Conservation (phyloP, 2,888 invertebrate genomes). For the Reticulitermes lucifugus region DNA sequence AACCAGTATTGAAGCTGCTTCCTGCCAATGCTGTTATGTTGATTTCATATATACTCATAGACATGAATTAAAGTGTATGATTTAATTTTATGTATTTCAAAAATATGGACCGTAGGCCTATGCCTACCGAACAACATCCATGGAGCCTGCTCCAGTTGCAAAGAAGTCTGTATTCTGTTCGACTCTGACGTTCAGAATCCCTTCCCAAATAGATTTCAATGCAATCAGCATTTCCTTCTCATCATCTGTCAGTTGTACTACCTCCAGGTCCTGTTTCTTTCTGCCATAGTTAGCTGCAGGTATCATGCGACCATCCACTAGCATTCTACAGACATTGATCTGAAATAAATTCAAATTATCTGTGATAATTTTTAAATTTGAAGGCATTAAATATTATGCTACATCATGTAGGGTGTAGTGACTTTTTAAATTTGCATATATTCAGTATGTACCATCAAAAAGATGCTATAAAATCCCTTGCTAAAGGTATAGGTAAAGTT, state of each 20-base stretch:
- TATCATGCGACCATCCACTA: conserved; percentile 84
- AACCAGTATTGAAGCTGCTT: too few relatives aligned
- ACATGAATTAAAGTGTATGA: too few relatives aligned
- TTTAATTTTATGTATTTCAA: too few relatives aligned
- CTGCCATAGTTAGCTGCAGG: conserved; percentile 81
- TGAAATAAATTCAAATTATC: conserved; percentile 58
- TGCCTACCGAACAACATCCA: conserved; percentile 87
- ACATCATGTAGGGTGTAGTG: conserved; percentile 12
- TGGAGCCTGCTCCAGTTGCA: conserved; percentile 94
- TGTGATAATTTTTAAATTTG: neutral
- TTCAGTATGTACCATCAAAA: too few relatives aligned
- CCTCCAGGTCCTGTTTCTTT: conserved; percentile 66
- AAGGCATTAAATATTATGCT: neutral
- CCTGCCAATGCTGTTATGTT: too few relatives aligned
- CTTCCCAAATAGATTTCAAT: conserved; percentile 81
- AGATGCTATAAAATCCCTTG: too few relatives aligned
- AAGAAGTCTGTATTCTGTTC: conserved; percentile 92
- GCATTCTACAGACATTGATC: conserved; percentile 83
- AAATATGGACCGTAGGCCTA: too few relatives aligned
- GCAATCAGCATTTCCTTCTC: conserved; percentile 77
- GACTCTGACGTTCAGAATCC: conserved; percentile 82
- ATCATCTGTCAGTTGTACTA: conserved; percentile 76
- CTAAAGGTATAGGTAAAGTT: too few relatives aligned
- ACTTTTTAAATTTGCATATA: neutral
- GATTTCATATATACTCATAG: too few relatives aligned